These are phyloP conservation scores for Gallinago stenura DNA, from an alignment of 2,797 vertebrate species.

Conservation along the genomic window DNA sequence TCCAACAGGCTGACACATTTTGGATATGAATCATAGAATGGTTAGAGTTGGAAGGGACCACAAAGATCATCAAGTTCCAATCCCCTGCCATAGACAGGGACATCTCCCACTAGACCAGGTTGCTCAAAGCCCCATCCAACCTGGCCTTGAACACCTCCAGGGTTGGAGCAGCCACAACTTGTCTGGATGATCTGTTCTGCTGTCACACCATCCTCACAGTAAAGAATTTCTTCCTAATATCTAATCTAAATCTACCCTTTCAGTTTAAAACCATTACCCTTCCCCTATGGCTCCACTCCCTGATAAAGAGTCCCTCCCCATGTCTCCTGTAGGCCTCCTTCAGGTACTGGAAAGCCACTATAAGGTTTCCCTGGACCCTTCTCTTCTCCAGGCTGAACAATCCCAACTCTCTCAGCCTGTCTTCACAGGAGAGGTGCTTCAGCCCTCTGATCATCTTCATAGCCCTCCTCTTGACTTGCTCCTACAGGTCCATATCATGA, in stretches of 20 bases:
- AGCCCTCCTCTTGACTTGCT: background rate
- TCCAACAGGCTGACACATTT: background rate
- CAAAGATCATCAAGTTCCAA: background rate
- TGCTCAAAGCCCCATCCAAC: background rate
- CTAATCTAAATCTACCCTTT: background rate
- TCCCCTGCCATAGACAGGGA: background rate
- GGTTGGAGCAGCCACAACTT: background rate
- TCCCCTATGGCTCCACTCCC: background rate
- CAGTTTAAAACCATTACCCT: background rate
- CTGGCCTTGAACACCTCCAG: background rate
- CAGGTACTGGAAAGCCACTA: background rate
- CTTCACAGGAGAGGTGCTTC: background rate
- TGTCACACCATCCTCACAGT: background rate
- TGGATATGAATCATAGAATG: background rate
- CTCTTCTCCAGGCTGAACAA: background rate
- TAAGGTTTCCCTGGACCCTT: background rate
- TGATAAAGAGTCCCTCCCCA: too few relatives aligned
- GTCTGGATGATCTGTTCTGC: background rate
- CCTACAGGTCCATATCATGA: background rate
- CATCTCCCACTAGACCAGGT: background rate
- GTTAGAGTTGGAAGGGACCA: background rate
- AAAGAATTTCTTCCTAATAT: background rate
- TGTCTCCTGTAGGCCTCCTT: background rate
- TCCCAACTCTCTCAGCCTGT: background rate
- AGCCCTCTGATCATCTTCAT: background rate